These are phyloP conservation scores for Pandemis cinnamomeana DNA, from an alignment of 2,888 invertebrate genomes.

Conservation along the genomic window DNA sequence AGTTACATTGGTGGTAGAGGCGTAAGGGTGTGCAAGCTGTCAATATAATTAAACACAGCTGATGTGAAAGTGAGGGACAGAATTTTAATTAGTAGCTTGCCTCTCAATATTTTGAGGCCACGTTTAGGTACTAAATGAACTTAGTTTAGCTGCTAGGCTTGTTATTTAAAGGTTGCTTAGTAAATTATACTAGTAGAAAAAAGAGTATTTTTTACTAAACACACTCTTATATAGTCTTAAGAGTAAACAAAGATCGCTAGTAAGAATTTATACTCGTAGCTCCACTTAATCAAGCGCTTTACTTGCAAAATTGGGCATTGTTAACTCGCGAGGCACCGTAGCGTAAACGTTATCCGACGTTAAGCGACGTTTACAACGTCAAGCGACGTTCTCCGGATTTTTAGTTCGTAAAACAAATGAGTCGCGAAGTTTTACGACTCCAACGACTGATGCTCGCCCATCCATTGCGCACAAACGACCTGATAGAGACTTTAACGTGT, in stretches of 20 bases:
- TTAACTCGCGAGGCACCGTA: background rate
- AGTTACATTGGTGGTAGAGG: conserved; percentile 19
- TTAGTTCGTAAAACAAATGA: conserved; percentile 38
- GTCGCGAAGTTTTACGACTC: conserved; percentile 29
- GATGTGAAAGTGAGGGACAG: background rate
- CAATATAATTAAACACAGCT: conserved; percentile 19
- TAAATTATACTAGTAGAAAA: too few species aligned
- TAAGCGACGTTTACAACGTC: conserved; percentile 14
- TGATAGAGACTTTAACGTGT: conserved; percentile 24
- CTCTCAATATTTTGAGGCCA: background rate
- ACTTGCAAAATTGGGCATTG: conserved; percentile 10
- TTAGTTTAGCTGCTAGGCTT: background rate
- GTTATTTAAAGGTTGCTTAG: too few species aligned
- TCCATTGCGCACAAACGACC: conserved; percentile 15
- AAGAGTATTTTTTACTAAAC: too few species aligned
- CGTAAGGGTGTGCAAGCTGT: conserved; percentile 20
- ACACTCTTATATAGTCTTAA: too few species aligned
- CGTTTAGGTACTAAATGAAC: background rate
- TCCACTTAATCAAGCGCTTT: background rate
- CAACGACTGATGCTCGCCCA: conserved; percentile 16
- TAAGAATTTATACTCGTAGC: background rate
- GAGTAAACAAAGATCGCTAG: background rate
- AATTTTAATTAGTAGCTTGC: background rate
- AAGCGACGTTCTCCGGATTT: conserved; percentile 13
- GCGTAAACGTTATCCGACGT: conserved; percentile 19